Evolutionary conservation across 2,113 vertebrate genomes (phyloP).

Genomic region (Spermophilus dauricus): DNA sequence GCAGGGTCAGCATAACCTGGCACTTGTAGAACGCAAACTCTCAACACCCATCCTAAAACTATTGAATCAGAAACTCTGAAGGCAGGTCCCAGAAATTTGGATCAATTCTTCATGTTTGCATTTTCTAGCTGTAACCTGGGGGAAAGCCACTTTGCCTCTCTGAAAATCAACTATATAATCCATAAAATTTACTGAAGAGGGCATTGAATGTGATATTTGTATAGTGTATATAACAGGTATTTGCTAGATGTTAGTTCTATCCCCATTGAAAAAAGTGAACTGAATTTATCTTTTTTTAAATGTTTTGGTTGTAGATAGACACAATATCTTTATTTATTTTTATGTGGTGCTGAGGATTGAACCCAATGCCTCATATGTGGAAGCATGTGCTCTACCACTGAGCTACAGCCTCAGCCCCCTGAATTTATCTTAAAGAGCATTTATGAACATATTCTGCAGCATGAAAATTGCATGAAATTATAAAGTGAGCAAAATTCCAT

Average conservation of each 20-base stretch:
- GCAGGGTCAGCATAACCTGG: neutral
- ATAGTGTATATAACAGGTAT: neutral
- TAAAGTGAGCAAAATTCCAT: neutral
- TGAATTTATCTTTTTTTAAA: neutral
- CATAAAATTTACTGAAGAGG: slow-evolving; percentile 34
- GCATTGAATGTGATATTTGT: neutral
- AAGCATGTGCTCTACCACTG: too few species aligned
- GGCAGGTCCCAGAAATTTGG: neutral
- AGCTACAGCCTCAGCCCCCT: neutral
- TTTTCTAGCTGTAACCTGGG: slow-evolving; percentile 7
- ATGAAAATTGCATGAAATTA: slow-evolving; percentile 38
- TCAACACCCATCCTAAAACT: neutral
- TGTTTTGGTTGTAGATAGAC: too few species aligned
- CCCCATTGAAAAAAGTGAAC: slow-evolving; percentile 23
- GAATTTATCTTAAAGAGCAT: slow-evolving; percentile 21
- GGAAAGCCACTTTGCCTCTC: slow-evolving; percentile 24
- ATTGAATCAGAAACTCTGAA: neutral
- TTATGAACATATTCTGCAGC: slow-evolving; percentile 44
- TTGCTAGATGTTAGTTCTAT: neutral
- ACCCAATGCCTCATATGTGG: too few species aligned
- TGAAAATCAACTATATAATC: slow-evolving; percentile 6
- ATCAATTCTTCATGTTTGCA: slow-evolving; percentile 31
- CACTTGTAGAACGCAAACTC: neutral
- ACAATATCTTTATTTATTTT: too few species aligned
- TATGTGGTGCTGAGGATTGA: too few species aligned